These are phyloP conservation scores for Moxostoma hubbsi DNA, from an alignment of 2,797 vertebrate species.

Conservation along the genomic window DNA sequence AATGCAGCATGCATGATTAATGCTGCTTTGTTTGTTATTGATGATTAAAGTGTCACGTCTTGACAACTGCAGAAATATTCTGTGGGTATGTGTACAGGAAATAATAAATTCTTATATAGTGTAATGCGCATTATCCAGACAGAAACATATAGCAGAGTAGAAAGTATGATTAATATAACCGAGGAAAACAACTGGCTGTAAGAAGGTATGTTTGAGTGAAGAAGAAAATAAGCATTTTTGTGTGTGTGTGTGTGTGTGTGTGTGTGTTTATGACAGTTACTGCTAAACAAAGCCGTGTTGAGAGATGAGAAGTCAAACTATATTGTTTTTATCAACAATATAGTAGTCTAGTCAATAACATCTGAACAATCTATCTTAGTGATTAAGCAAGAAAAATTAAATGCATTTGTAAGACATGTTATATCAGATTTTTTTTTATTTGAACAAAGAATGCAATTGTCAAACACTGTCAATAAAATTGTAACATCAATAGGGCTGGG, in stretches of 20 bases:
- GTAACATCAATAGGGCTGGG: no score
- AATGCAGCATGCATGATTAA: slow-evolving; percentile 40
- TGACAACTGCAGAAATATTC: slow-evolving; percentile 51
- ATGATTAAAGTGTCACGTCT: slow-evolving; percentile 44
- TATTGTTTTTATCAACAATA: slow-evolving; percentile 48
- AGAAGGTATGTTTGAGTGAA: slow-evolving; percentile 33
- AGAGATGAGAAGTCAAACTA: slow-evolving; percentile 81
- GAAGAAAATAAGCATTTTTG: slow-evolving; percentile 30
- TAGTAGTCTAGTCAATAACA: no score
- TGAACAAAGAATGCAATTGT: no score
- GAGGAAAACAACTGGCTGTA: slow-evolving; percentile 35
- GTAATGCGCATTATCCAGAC: slow-evolving; percentile 55
- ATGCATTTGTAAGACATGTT: no score
- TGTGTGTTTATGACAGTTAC: slow-evolving; percentile 20
- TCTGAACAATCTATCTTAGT: no score
- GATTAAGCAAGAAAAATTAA: no score
- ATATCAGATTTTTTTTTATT: no score
- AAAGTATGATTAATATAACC: slow-evolving; percentile 55
- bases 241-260: slow-evolving; percentile 18
- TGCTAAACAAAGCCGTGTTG: slow-evolving; percentile 74
- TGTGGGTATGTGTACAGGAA: slow-evolving; percentile 39
- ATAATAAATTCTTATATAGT: slow-evolving; percentile 52
- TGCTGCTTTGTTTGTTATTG: slow-evolving; percentile 46
- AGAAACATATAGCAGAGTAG: slow-evolving; percentile 34
- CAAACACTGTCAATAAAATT: no score